phyloP scores from a whole-genome alignment of 2,797 vertebrate species.

The Fistularia commersonii region DNA sequence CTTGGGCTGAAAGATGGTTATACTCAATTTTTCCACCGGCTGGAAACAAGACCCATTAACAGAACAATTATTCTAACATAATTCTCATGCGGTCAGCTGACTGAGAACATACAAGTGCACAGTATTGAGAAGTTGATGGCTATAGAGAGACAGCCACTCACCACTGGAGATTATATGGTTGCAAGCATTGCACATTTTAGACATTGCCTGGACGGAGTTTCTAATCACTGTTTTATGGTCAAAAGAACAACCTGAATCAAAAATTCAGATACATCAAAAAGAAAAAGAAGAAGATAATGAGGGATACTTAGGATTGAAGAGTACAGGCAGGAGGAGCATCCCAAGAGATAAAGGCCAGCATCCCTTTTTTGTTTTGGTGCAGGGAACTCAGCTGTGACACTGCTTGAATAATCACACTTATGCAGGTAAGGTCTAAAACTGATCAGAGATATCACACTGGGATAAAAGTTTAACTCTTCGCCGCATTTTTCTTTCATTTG shows the following conservation, averaged over 20 bases:
- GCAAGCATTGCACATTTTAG: too few relatives aligned
- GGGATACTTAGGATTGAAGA: conserved; percentile 52
- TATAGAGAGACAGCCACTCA: conserved; percentile 1
- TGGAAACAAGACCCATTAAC: conserved; percentile 67
- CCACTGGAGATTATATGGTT: too few relatives aligned
- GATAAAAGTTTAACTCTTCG: conserved; percentile 34
- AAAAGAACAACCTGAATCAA: conserved; percentile 38
- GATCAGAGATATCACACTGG: conserved; percentile 20
- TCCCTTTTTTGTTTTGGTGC: conserved; percentile 56
- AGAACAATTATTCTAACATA: conserved; percentile 35
- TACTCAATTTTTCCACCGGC: conserved; percentile 35
- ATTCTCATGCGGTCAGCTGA: conserved; percentile 25
- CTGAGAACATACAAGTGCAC: conserved; percentile 5
- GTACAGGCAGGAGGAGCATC: conserved; percentile 45
- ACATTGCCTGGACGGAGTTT: conserved; percentile 16
- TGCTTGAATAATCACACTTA: conserved; percentile 38
- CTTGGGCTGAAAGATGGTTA: conserved; percentile 23
- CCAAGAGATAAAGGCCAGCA: conserved; percentile 45
- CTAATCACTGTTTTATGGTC: too few relatives aligned
- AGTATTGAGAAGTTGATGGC: conserved; percentile 8
- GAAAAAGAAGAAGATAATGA: too few relatives aligned
- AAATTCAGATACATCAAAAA: too few relatives aligned
- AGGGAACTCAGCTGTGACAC: conserved; percentile 22
- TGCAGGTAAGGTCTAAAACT: conserved; percentile 24
- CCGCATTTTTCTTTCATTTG: neutral